phyloP scores from a whole-genome alignment of 2,113 vertebrate genomes.

The Origma solitaria region DNA sequence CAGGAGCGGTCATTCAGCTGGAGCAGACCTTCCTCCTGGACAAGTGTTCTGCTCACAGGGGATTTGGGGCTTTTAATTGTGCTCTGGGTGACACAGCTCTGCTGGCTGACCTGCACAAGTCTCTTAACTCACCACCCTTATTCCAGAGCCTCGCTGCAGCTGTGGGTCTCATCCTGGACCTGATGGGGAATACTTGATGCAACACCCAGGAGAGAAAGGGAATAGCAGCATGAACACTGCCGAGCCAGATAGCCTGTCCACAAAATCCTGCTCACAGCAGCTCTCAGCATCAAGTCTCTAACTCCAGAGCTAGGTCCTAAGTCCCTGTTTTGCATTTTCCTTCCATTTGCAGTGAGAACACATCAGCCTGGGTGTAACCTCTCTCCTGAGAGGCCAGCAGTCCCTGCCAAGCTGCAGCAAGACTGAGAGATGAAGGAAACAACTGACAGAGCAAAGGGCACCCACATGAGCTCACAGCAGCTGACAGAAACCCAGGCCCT shows the following conservation, averaged over 20 bases:
- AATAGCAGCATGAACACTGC: not conserved
- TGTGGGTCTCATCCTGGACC: not conserved
- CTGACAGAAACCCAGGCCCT: not conserved
- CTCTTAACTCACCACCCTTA: not conserved
- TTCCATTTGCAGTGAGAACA: not conserved
- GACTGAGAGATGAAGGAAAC: not conserved
- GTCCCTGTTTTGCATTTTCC: not conserved
- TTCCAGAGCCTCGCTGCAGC: not conserved
- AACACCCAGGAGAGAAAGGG: not conserved
- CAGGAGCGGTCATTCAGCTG: fast-evolving
- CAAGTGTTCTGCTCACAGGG: not conserved
- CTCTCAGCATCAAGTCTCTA: not conserved
- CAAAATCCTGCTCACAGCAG: not conserved
- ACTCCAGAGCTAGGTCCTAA: not conserved
- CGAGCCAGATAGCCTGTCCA: not conserved
- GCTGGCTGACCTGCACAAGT: not conserved
- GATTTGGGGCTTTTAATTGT: not conserved
- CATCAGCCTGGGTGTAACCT: not conserved
- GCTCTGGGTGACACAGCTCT: not conserved
- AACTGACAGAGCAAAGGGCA: not conserved
- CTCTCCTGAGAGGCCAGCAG: not conserved
- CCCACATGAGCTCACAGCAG: not conserved
- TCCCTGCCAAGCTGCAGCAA: not conserved
- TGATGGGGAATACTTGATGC: not conserved
- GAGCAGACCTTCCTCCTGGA: not conserved